Evolutionary conservation across 2,113 vertebrate genomes (phyloP).

Genomic region (Campylorhamphus procurvoides): DNA sequence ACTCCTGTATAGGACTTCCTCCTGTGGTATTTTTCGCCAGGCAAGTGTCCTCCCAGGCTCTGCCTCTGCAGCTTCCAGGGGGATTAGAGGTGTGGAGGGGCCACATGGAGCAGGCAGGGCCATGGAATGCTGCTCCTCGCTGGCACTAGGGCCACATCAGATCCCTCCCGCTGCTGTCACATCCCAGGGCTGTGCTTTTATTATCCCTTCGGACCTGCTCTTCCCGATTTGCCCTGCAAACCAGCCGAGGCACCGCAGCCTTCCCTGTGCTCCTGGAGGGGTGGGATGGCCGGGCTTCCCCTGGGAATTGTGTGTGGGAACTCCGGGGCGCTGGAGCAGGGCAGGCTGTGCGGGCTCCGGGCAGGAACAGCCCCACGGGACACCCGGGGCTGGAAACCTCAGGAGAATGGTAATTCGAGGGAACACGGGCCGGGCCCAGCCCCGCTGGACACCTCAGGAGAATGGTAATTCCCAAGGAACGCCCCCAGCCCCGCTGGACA

Average conservation of each 20-base stretch:
- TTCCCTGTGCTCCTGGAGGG: not conserved
- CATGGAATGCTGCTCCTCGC: not conserved
- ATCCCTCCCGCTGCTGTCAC: not conserved
- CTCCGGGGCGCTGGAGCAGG: no score
- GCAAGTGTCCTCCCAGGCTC: constrained; percentile 24
- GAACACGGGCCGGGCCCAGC: no score
- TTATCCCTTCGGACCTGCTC: not conserved
- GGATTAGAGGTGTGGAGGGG: not conserved
- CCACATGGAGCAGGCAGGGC: not conserved
- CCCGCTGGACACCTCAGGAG: no score
- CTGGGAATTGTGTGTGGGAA: not conserved
- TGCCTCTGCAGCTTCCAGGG: constrained; percentile 2
- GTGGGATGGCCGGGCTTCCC: not conserved
- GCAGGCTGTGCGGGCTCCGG: no score
- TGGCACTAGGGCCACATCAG: not conserved
- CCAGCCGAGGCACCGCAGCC: not conserved
- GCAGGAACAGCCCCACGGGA: no score
- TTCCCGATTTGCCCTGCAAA: not conserved
- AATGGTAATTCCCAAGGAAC: no score
- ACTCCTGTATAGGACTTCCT: constrained; percentile 72
- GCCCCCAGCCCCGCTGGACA: no score
- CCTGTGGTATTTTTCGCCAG: constrained; percentile 72
- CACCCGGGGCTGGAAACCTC: no score
- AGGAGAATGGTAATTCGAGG: no score
- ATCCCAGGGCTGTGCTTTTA: accelerated